Conservation (phyloP, 2,888 invertebrate species). For the Chaetogeoica ovagalla region DNA sequence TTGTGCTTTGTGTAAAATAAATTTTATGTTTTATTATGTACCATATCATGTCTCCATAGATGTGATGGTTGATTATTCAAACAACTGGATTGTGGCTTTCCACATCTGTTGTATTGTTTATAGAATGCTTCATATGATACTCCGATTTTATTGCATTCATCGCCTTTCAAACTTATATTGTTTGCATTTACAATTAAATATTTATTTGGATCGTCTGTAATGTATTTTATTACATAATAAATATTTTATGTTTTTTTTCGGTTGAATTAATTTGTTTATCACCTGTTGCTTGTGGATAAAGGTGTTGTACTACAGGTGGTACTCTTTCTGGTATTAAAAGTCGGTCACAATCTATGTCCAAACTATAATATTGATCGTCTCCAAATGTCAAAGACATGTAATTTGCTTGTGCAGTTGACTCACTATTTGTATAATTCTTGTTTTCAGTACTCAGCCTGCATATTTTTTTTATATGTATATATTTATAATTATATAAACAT, state of each 20-base stretch:
- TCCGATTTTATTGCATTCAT: slow-evolving; percentile 63
- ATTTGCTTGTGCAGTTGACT: neutral
- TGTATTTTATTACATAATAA: neutral
- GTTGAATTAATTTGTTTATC: neutral
- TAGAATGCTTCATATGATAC: slow-evolving; percentile 63
- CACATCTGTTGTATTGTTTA: slow-evolving; percentile 62
- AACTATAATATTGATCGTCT: slow-evolving; percentile 36
- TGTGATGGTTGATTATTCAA: slow-evolving; percentile 63
- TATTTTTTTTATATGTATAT: neutral
- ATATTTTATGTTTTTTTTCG: neutral
- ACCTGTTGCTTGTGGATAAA: slow-evolving; percentile 26
- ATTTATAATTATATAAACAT: neutral
- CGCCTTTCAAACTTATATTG: slow-evolving; percentile 60
- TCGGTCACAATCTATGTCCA: slow-evolving; percentile 32
- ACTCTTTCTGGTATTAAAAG: slow-evolving; percentile 31
- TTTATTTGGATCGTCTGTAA: slow-evolving; percentile 36
- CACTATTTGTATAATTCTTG: slow-evolving; percentile 3
- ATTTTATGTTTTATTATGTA: slow-evolving; percentile 1
- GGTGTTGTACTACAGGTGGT: slow-evolving; percentile 12
- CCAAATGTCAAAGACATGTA: slow-evolving; percentile 26
- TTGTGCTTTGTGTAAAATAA: neutral
- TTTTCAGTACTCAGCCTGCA: slow-evolving; percentile 22
- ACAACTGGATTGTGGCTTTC: slow-evolving; percentile 60
- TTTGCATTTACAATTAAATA: slow-evolving; percentile 38
- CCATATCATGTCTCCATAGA: slow-evolving; percentile 61